phyloP scores from a whole-genome alignment of 1,140 invertebrate species.

The Drosophila watanabei region DNA sequence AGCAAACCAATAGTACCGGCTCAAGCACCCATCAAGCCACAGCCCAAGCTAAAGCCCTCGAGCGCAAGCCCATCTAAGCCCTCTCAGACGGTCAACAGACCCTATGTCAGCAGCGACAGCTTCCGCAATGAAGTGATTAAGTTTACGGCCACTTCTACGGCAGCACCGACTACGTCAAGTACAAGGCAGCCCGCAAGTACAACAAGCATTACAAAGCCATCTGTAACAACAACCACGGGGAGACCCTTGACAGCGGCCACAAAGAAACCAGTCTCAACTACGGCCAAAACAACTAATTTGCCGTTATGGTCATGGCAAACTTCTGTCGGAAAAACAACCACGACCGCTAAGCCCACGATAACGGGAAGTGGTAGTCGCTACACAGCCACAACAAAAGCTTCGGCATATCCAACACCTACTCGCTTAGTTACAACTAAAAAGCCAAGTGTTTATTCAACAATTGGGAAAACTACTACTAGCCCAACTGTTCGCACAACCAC shows the following conservation, averaged over 20 bases:
- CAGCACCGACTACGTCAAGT: slow-evolving; percentile 28
- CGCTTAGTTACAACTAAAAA: slow-evolving; percentile 8
- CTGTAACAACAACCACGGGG: slow-evolving; percentile 28
- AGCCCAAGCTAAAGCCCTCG: slow-evolving; percentile 8
- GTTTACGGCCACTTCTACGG: slow-evolving; percentile 61
- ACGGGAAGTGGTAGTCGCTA: slow-evolving; percentile 31
- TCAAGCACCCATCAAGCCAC: slow-evolving; percentile 19
- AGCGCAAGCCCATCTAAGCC: slow-evolving; percentile 28
- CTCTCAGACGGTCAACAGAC: slow-evolving; percentile 20
- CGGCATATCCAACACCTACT: slow-evolving; percentile 5
- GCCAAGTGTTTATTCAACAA: slow-evolving; percentile 2
- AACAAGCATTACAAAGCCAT: slow-evolving; percentile 27
- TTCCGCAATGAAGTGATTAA: slow-evolving; percentile 72
- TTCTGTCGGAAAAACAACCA: slow-evolving; percentile 32
- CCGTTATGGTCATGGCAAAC: slow-evolving; percentile 50
- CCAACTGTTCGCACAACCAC: not conserved
- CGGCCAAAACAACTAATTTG: slow-evolving; percentile 20
- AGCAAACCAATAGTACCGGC: slow-evolving; percentile 42
- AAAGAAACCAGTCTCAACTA: slow-evolving; percentile 34
- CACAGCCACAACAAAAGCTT: slow-evolving; percentile 22
- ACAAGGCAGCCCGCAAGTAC: slow-evolving; percentile 18
- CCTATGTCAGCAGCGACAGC: slow-evolving; percentile 66
- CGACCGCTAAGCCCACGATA: slow-evolving; percentile 26
- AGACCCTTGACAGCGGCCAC: slow-evolving; percentile 25
- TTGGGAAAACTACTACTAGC: not conserved